Evolutionary conservation across 2,113 vertebrate genomes (phyloP), one percentile per base, ranked within the genome.

Genomic region (Periophthalmodon schlosseri): DNA sequence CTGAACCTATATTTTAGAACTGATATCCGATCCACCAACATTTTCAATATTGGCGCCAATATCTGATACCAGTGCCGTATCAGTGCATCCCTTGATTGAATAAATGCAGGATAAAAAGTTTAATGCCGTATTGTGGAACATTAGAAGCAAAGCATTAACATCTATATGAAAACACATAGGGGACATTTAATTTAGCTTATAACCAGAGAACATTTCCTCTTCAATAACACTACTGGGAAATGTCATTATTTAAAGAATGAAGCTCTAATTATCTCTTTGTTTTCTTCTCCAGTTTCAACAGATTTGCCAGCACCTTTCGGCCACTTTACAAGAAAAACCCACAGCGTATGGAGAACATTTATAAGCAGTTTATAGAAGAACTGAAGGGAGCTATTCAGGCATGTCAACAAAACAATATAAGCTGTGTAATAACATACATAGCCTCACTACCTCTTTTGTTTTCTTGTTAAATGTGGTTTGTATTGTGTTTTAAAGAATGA

Each of bases 331-430:
- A 92, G 73, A 79, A 95, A 20, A 95, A 96, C 74, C 95, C 95
- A 0, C 91, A 94, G 83, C 72, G 94, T 87, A 96, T 94, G 5
- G 89, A 92, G 76, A 88, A 84, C 67, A 94, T 98, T 72, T 94
- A 99, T 33, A 94, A 95, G 21, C 95, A 95, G 90, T 96, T 98
- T 64, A 64, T 96, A n/a, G 80, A 89, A 28, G 95, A 97, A 77
- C 63, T 99, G 20, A 93, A 90, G 78, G 74, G 61, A 0, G 91
- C 93, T 2, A 79, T 99, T 58, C 86, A 91, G 95, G 97, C 11
- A 68, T 46, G 66, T 47, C 52, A 56, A 56, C 0, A 9, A 56
- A n/a, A 54, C 5, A 20, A n/a, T 54, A 20, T 20, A 52, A n/a
- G 5, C 20, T n/a, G 6, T 18, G 49, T 18, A 20, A 6, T 21